A percentile compares a stretch with the other conserved stretches of the same genome.
phyloP scores from a whole-genome alignment of 2,888 invertebrate genomes.

The Brachyptera putata region DNA sequence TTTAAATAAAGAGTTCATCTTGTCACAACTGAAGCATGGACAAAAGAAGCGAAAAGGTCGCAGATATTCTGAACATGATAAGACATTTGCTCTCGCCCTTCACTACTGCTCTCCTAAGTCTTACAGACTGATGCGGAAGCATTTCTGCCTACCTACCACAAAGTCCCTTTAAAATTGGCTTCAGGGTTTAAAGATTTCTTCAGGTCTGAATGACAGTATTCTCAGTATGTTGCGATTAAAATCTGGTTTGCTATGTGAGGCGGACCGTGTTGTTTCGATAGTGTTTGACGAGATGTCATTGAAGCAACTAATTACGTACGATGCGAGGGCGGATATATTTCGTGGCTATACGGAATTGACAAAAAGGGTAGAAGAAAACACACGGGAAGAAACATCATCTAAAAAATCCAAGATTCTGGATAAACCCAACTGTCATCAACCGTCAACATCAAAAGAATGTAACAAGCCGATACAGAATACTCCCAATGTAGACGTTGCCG shows the following conservation, averaged over 20 bases:
- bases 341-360: background rate
- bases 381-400: no score
- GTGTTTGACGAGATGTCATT: slow-evolving; percentile 1
- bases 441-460: no score
- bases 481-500: background rate
- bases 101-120: slow-evolving; percentile 7
- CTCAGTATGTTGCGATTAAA: background rate
- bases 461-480: no score
- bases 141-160: slow-evolving; percentile 12
- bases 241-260: background rate
- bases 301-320: background rate
- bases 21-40: background rate
- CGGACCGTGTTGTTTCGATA: background rate
- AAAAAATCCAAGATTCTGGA: no score
- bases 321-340: background rate
- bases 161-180: background rate
- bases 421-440: no score
- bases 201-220: background rate
- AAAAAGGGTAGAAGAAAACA: background rate
- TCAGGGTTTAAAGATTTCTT: background rate
- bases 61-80: background rate
- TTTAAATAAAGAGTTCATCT: background rate
- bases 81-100: background rate
- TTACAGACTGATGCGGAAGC: slow-evolving; percentile 1
- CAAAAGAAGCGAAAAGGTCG: background rate